These are phyloP conservation scores for Odontocerum albicorne DNA, from an alignment of 2,888 invertebrate species.

Conservation along the genomic window DNA sequence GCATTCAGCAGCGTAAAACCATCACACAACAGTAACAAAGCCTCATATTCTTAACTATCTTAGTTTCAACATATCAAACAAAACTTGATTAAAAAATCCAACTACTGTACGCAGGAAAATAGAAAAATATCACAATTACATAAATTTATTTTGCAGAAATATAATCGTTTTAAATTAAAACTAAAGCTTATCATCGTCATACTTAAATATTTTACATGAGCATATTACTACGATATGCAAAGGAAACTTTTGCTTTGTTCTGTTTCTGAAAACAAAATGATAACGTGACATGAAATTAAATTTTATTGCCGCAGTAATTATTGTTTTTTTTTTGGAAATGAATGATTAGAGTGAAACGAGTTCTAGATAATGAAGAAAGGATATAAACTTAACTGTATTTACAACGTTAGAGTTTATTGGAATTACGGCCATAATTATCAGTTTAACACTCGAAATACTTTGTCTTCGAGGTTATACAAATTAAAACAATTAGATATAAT, in stretches of 20 bases:
- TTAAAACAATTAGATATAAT: too few relatives aligned
- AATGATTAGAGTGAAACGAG: constrained; percentile 5
- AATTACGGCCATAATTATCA: too few relatives aligned
- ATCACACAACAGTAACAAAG: too few relatives aligned
- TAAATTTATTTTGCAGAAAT: background rate
- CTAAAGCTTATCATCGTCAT: constrained; percentile 18
- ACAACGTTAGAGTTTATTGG: too few relatives aligned
- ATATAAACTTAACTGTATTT: constrained; percentile 2
- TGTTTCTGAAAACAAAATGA: constrained; percentile 3
- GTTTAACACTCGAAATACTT: too few relatives aligned
- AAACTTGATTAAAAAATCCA: too few relatives aligned
- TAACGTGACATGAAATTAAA: constrained; percentile 8
- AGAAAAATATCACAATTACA: background rate
- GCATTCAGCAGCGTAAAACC: background rate
- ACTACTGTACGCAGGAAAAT: background rate
- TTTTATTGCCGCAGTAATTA: constrained; percentile 9
- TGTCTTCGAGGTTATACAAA: too few relatives aligned
- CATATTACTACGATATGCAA: constrained; percentile 11
- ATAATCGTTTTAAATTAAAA: background rate
- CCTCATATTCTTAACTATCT: too few relatives aligned
- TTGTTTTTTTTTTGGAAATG: background rate
- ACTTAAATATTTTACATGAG: constrained; percentile 18
- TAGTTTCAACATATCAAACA: too few relatives aligned
- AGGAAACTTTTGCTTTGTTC: constrained; percentile 5
- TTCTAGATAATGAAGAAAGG: constrained; percentile 2